These are phyloP conservation scores for Euleptes europaea DNA, from an alignment of 2,113 vertebrate genomes.

Conservation along the genomic window DNA sequence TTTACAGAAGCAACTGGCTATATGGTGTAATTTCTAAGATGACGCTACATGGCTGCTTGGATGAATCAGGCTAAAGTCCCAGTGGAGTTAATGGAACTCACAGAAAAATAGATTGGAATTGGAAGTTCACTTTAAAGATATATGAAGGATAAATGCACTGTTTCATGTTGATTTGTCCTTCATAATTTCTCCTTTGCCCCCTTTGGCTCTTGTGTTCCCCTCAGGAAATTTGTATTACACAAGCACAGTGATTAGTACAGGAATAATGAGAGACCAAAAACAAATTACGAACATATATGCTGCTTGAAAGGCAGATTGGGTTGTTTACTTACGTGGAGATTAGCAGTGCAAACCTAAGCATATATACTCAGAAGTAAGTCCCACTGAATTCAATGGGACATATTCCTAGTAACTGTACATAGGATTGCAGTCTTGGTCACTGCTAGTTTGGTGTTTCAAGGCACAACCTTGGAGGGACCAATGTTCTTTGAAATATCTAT, in stretches of 20 bases:
- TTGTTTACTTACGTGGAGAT: neutral
- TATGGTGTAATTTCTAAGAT: neutral
- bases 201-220: neutral
- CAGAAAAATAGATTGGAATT: neutral
- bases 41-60: neutral
- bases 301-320: neutral
- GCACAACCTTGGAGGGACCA: no score
- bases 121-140: neutral
- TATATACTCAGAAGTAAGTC: no score
- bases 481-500: no score
- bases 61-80: neutral
- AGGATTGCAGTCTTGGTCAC: no score
- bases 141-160: no score
- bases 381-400: no score
- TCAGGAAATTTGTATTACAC: neutral
- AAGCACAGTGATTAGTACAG: neutral
- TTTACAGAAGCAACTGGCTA: no score
- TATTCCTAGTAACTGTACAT: no score
- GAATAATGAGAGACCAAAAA: neutral
- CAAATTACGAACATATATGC: neutral
- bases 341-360: no score
- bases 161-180: neutral
- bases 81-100: neutral
- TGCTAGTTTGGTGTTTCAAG: no score
- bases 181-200: neutral